phyloP scores from a whole-genome alignment of 1,140 invertebrate species.

The Zaprionus vittiger region DNA sequence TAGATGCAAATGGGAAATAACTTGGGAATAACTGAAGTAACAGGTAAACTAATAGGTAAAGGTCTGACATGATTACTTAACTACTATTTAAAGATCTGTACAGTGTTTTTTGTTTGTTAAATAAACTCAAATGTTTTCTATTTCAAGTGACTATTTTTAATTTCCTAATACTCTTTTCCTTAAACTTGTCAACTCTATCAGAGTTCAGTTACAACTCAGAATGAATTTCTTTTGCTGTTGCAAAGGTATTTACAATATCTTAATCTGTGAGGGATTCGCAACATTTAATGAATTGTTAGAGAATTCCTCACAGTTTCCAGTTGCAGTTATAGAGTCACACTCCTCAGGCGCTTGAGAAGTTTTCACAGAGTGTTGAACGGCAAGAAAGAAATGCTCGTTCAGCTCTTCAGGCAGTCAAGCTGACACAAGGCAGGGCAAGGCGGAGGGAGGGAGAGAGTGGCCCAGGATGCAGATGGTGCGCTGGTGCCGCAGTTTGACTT shows the following conservation, averaged over 20 bases:
- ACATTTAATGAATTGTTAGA: conserved; percentile 1
- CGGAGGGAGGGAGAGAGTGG: not conserved
- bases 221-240: not conserved
- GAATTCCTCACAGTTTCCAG: not conserved
- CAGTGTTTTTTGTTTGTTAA: too few relatives aligned
- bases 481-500: not conserved
- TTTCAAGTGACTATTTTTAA: too few relatives aligned
- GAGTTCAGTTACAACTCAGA: too few relatives aligned
- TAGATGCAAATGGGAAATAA: not conserved
- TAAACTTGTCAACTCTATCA: too few relatives aligned
- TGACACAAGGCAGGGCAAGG: not conserved
- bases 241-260: not conserved
- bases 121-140: too few relatives aligned
- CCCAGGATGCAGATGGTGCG: not conserved
- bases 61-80: too few relatives aligned
- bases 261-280: not conserved
- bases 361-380: not conserved
- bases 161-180: too few relatives aligned
- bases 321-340: not conserved
- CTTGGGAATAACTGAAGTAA: not conserved
- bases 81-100: too few relatives aligned
- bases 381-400: conserved; percentile 6
- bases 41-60: too few relatives aligned
- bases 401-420: not conserved
- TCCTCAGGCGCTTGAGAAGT: conserved; percentile 1